Conservation (phyloP, 30 jellyfish, hydroid and myxozoan genomes). For the Chironex yamaguchii region DNA sequence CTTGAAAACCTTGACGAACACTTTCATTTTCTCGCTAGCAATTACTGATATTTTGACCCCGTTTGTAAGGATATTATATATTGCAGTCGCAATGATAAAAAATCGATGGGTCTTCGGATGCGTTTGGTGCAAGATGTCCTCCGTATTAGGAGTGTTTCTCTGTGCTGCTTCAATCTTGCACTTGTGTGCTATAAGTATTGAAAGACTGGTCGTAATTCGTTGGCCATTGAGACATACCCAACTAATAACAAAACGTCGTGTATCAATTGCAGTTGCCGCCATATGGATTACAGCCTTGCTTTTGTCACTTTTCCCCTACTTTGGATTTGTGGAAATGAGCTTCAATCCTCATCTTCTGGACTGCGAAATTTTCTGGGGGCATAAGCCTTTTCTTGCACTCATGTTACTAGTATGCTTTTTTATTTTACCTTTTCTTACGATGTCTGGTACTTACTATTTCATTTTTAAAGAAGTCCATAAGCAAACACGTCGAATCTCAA, state of each 20-base stretch:
- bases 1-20: slow-evolving; percentile 77
- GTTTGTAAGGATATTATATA: slow-evolving; percentile 63
- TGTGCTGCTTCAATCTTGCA: slow-evolving; percentile 86
- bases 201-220: slow-evolving; percentile 74
- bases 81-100: slow-evolving; percentile 72
- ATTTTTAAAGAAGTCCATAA: slow-evolving; percentile 65
- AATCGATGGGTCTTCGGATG: slow-evolving; percentile 88
- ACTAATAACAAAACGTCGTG: slow-evolving; percentile 53
- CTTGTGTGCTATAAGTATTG: slow-evolving; percentile 83
- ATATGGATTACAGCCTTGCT: slow-evolving; percentile 80
- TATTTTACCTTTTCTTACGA: slow-evolving; percentile 61
- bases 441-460: slow-evolving; percentile 57
- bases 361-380: slow-evolving; percentile 74
- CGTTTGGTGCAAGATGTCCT: slow-evolving; percentile 84
- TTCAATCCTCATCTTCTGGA: slow-evolving; percentile 70
- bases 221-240: slow-evolving; percentile 70
- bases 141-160: slow-evolving; percentile 77
- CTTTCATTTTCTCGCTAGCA: slow-evolving; percentile 80
- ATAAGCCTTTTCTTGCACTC: slow-evolving; percentile 64
- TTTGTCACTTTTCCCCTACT: slow-evolving; percentile 78
- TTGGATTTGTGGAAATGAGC: slow-evolving; percentile 64
- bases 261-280: slow-evolving; percentile 18
- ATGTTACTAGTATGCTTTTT: slow-evolving; percentile 52
- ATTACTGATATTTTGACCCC: slow-evolving; percentile 85
- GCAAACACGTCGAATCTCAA: slow-evolving; percentile 68